These are phyloP conservation scores for Ophioninae sp. DNA, from an alignment of 2,888 invertebrate species.

Conservation along the genomic window DNA sequence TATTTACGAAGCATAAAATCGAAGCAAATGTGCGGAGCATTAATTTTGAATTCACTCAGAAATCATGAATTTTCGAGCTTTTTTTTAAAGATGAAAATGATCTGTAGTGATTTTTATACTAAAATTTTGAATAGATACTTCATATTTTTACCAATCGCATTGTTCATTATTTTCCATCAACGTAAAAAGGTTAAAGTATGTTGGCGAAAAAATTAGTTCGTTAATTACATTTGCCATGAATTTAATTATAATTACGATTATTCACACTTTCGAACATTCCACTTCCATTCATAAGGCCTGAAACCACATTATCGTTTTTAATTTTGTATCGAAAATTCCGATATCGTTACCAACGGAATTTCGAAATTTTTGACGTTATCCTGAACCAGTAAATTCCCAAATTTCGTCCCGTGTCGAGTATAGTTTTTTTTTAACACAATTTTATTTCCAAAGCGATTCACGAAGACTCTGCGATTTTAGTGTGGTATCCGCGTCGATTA, in stretches of 20 bases:
- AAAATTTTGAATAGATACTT: neutral
- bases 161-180: neutral
- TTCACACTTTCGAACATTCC: neutral
- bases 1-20: neutral
- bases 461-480: slow-evolving; percentile 25
- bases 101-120: neutral
- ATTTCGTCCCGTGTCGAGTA: slow-evolving; percentile 2
- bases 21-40: neutral
- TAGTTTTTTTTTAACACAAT: neutral
- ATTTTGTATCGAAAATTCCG: neutral
- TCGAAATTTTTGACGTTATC: neutral
- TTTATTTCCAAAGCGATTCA: slow-evolving; percentile 21
- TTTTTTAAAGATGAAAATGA: neutral
- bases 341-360: neutral
- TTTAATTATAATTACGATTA: neutral
- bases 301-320: neutral
- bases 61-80: neutral
- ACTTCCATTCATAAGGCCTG: neutral
- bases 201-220: neutral
- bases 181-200: neutral
- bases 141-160: neutral
- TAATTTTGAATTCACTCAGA: neutral
- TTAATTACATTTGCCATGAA: neutral
- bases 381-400: neutral
- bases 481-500: slow-evolving; percentile 46